Percentiles rank a stretch among this genome's conserved stretches.
Evolutionary conservation across 2,888 invertebrate species (phyloP).

Genomic region (Polydrusus tereticollis): DNA sequence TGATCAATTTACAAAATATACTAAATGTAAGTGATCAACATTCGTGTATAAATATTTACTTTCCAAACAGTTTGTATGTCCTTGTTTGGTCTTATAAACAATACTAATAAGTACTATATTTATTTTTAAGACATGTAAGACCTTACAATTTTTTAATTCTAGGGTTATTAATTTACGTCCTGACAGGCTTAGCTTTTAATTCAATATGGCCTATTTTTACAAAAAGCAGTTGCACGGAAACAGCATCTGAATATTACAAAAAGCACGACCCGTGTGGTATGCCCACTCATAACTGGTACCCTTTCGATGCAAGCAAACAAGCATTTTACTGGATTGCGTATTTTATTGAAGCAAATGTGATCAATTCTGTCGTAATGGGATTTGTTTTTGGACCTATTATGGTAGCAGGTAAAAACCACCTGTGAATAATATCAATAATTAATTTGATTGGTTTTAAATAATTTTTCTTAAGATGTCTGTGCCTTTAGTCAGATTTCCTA

Average conservation of each 20-base stretch:
- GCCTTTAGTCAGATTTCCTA: too few relatives aligned
- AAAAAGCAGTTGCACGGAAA: conserved; percentile 7
- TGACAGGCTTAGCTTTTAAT: conserved; percentile 17
- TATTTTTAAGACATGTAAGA: too few relatives aligned
- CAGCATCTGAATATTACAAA: conserved; percentile 14
- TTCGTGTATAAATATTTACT: neutral
- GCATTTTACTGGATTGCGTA: conserved; percentile 18
- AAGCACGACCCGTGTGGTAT: conserved; percentile 36
- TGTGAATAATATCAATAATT: too few relatives aligned
- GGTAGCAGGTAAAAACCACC: conserved; percentile 16
- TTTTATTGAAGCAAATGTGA: conserved; percentile 16
- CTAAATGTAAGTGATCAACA: conserved; percentile 17
- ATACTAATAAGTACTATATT: too few relatives aligned
- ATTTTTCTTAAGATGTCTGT: too few relatives aligned
- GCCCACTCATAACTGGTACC: conserved; percentile 29
- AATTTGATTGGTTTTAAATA: too few relatives aligned
- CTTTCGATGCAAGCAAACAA: conserved; percentile 23
- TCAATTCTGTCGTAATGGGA: conserved; percentile 14
- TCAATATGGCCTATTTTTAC: conserved; percentile 16
- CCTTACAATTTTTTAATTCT: neutral
- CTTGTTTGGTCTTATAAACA: too few relatives aligned
- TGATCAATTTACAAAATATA: conserved; percentile 7
- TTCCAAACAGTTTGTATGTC: too few relatives aligned
- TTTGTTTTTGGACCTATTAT: conserved; percentile 10
- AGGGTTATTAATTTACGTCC: conserved; percentile 14